Evolutionary conservation across 2,888 invertebrate genomes (phyloP).

Genomic region (Lasioglossum pauxillum): DNA sequence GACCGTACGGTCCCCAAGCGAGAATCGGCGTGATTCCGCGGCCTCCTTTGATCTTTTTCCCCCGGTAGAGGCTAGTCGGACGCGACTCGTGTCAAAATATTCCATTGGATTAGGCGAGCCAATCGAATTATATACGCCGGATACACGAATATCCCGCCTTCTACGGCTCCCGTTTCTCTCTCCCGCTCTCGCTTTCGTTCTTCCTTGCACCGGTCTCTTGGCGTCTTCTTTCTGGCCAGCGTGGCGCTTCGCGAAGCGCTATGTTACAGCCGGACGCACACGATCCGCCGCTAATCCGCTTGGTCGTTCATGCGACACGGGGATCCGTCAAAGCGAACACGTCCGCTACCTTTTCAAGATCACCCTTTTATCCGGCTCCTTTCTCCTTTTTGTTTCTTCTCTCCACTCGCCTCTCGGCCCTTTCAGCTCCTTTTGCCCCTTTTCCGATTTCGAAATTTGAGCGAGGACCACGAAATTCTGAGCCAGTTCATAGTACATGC

Average conservation of each 20-base stretch:
- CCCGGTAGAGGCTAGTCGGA: conserved; percentile 24
- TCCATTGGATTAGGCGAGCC: conserved; percentile 66
- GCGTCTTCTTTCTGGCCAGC: conserved; percentile 39
- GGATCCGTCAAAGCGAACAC: conserved; percentile 74
- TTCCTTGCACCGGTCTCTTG: conserved; percentile 8
- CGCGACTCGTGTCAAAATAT: conserved; percentile 72
- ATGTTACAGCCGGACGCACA: conserved; percentile 63
- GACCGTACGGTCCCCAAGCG: conserved; percentile 8
- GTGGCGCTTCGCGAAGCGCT: conserved; percentile 58
- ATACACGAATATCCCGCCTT: conserved; percentile 43
- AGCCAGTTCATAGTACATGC: no score
- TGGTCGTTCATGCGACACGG: conserved; percentile 71
- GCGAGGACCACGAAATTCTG: background rate
- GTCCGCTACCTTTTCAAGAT: conserved; percentile 66
- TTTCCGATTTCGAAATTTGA: background rate
- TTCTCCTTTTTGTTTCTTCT: conserved; percentile 18
- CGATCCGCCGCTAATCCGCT: conserved; percentile 74
- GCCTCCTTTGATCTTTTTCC: conserved; percentile 46
- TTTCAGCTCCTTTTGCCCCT: background rate
- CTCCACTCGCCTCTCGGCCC: background rate
- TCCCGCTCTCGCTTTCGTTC: background rate
- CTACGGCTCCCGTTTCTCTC: conserved; percentile 14
- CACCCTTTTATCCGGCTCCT: conserved; percentile 44
- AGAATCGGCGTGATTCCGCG: conserved; percentile 4
- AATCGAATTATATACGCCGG: conserved; percentile 53